Percentiles rank a stretch among this genome's conserved stretches.
These are phyloP conservation scores for Uria aalge DNA, from an alignment of 2,113 vertebrate species.

Conservation along the genomic window DNA sequence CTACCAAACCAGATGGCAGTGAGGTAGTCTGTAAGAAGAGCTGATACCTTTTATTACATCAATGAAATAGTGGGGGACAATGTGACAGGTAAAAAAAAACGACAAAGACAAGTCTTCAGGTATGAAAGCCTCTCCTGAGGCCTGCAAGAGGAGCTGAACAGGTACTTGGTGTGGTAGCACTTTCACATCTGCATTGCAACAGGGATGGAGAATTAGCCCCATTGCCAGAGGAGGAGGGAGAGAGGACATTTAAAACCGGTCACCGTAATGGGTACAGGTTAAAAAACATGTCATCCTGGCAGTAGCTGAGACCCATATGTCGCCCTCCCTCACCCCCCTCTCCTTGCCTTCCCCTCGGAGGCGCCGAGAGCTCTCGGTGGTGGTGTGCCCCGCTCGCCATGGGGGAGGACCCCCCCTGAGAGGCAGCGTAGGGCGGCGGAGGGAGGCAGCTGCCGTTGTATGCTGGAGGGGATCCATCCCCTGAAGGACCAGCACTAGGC, in stretches of 20 bases:
- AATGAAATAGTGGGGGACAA: background rate
- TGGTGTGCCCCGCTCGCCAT: background rate
- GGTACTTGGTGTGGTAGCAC: background rate
- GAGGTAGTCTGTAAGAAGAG: background rate
- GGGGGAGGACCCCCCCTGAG: conserved; percentile 26
- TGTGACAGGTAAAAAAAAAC: background rate
- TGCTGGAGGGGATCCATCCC: background rate
- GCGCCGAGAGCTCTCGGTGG: background rate
- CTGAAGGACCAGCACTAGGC: background rate
- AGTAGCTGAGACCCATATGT: background rate
- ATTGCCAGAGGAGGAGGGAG: background rate
- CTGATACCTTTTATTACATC: background rate
- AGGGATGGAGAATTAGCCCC: background rate
- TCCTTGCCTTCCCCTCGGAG: background rate
- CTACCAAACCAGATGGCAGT: background rate
- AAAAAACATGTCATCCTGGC: background rate
- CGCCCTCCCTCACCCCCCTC: background rate
- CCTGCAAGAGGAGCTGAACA: background rate
- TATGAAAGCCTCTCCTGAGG: background rate
- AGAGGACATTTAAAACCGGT: background rate
- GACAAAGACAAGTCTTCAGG: background rate
- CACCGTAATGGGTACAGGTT: conserved; percentile 50
- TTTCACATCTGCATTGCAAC: accelerated
- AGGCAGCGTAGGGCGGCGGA: background rate
- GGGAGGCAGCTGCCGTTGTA: background rate